A percentile compares a stretch with the other conserved stretches of the same genome.
These are phyloP conservation scores for Seira sanloemensis DNA, from an alignment of 2,888 invertebrate genomes.

Conservation along the genomic window DNA sequence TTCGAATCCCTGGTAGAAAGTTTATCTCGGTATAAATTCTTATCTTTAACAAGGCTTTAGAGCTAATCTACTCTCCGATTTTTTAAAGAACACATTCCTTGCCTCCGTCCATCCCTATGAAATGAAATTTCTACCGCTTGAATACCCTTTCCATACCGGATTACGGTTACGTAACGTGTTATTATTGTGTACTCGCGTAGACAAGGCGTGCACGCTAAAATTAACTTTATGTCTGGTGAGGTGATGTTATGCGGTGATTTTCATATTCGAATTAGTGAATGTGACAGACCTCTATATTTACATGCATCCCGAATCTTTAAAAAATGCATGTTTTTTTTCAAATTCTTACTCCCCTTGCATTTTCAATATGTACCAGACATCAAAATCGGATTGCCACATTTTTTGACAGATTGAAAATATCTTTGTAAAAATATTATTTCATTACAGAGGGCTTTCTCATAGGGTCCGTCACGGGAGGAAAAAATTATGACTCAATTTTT, in stretches of 20 bases:
- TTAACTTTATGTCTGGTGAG: not conserved
- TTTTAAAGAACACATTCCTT: conserved; percentile 41
- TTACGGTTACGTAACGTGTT: not conserved
- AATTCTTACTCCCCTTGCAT: not conserved
- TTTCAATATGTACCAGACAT: not conserved
- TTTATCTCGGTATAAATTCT: conserved; percentile 18
- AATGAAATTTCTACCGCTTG: conserved; percentile 8
- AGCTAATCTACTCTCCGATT: conserved; percentile 12
- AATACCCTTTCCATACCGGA: conserved; percentile 4
- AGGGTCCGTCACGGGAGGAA: conserved; percentile 1
- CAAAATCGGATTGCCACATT: conserved; percentile 44
- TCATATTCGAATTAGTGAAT: not conserved
- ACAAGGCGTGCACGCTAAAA: conserved; percentile 4
- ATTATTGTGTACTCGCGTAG: too few relatives aligned
- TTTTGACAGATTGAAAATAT: conserved; percentile 24
- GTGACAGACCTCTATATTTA: not conserved
- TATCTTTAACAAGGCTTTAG: conserved; percentile 31
- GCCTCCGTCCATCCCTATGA: conserved; percentile 28
- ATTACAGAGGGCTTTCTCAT: conserved; percentile 14
- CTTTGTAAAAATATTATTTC: conserved; percentile 23
- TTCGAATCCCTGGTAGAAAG: not conserved
- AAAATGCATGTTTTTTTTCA: not conserved
- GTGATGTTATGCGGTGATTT: conserved; percentile 3
- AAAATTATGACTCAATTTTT: conserved; percentile 22
- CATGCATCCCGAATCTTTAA: conserved; percentile 2